Evolutionary conservation across 2,797 vertebrate species (phyloP).

Genomic region (Scomberomorus guttatus): DNA sequence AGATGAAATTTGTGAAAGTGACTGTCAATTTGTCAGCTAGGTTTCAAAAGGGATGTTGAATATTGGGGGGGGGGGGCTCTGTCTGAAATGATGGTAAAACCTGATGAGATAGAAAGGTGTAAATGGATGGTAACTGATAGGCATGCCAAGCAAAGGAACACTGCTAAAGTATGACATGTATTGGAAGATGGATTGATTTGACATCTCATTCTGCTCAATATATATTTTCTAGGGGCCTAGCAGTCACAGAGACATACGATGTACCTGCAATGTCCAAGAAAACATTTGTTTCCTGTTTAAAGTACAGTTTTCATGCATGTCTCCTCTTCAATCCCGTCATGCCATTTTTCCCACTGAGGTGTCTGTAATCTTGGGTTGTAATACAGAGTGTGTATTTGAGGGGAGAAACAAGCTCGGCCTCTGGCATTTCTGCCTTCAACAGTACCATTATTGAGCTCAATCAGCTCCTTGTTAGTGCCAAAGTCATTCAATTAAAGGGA

Average conservation of each 20-base stretch:
- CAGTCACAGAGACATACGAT: neutral
- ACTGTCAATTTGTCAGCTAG: conserved; percentile 58
- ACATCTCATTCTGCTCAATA: conserved; percentile 24
- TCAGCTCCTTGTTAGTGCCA: conserved; percentile 80
- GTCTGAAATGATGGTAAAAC: conserved; percentile 40
- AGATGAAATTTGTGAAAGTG: conserved; percentile 54
- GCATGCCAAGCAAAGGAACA: neutral
- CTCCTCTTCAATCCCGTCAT: neutral
- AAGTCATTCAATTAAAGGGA: conserved; percentile 82
- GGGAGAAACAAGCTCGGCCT: neutral
- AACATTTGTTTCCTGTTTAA: conserved; percentile 21
- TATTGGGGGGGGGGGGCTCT: conserved; percentile 3
- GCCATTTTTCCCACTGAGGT: neutral
- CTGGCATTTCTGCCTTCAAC: conserved; percentile 50
- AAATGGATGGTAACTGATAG: conserved; percentile 21
- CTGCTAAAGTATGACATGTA: conserved; percentile 26
- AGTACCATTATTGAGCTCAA: conserved; percentile 71
- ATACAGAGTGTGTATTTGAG: conserved; percentile 2
- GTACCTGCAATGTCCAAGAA: neutral
- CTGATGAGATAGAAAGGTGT: conserved; percentile 46
- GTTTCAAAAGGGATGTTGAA: conserved; percentile 29
- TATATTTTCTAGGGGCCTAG: conserved; percentile 5
- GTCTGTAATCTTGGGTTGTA: conserved; percentile 1
- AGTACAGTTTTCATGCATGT: neutral
- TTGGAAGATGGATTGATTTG: conserved; percentile 38